Conservation (phyloP, 1,140 invertebrate species). For the Apis cerana region DNA sequence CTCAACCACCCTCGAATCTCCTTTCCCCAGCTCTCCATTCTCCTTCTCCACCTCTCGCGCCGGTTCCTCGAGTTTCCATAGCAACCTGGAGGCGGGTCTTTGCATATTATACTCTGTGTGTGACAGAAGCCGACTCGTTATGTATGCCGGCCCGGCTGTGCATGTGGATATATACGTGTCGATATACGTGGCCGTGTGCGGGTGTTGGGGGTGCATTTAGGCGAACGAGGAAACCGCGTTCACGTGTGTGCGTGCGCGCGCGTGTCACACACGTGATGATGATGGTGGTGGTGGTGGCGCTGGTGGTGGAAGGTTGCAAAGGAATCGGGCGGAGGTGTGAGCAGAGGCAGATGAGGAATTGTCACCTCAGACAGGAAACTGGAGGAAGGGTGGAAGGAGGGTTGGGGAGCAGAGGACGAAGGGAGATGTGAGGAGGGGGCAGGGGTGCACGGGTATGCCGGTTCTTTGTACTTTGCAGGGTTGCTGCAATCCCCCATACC, state of each 20-base stretch:
- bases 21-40: conserved; percentile 63
- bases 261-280: not conserved
- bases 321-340: conserved; percentile 70
- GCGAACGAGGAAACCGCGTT: not conserved
- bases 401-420: not conserved
- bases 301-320: conserved; percentile 57
- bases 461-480: conserved; percentile 69
- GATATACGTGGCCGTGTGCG: not conserved
- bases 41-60: conserved; percentile 72
- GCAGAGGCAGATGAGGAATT: conserved; percentile 75
- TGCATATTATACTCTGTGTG: conserved; percentile 79
- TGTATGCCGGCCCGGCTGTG: conserved; percentile 59
- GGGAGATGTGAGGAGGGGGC: conserved; percentile 4
- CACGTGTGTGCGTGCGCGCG: not conserved
- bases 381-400: conserved; percentile 27
- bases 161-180: not conserved
- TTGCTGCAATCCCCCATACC: conserved; percentile 66
- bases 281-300: conserved; percentile 33
- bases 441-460: conserved; percentile 53
- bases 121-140: conserved; percentile 76
- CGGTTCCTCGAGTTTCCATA: conserved; percentile 73
- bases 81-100: conserved; percentile 76
- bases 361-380: conserved; percentile 69
- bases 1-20: conserved; percentile 62
- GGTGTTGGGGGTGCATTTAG: not conserved